Evolutionary conservation across 1,140 invertebrate genomes (phyloP), one percentile per base, ranked within the genome.

Genomic region (Probaryconus sp.): DNA sequence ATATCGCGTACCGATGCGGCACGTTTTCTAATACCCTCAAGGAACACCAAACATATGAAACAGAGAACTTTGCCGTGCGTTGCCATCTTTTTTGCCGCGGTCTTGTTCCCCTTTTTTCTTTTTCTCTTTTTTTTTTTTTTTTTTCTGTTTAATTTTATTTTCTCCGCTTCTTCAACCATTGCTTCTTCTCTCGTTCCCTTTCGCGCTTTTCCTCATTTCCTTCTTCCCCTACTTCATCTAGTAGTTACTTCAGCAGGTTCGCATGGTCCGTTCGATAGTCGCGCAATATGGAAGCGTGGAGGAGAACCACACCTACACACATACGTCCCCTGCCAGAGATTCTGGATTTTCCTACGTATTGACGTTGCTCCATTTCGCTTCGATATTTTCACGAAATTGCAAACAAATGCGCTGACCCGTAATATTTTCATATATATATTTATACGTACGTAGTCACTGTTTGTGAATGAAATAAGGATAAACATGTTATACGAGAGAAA

Each of bases 1-100:
- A 83, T 84, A 83, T 79, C 81, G 77, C 77, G 82, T 82, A 77
- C 77, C 79, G 63, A 61, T 73, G 69, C 78, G 77, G 83, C 83
- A 84, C 83, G 84, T 86, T 83, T 77, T 83, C 76, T 82, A 80
- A 85, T 82, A 83, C 79, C 74, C 79, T 60, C 56, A 60, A 79
- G 79, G 80, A 83, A 85, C 79, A 83, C 77, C 77, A 84, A 84
- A 81, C 81, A 83, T 85, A 79, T 78, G 70, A 79, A 81, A 79
- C 72, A 50, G 13, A 58, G 56, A 63, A 50, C 43, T 61, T 26
- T 20, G 40, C 24, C 35, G 56, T 63, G 71, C 43, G 64, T 64
- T 47, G 35, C 35, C 24, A 38, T 33, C 38, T 16, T 58, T 51
- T 13, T 26, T 31, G n/a, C 9, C 30, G 4, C 30, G 35, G 14